Conservation (phyloP, 2,888 invertebrate genomes). For the Entomobrya proxima region DNA sequence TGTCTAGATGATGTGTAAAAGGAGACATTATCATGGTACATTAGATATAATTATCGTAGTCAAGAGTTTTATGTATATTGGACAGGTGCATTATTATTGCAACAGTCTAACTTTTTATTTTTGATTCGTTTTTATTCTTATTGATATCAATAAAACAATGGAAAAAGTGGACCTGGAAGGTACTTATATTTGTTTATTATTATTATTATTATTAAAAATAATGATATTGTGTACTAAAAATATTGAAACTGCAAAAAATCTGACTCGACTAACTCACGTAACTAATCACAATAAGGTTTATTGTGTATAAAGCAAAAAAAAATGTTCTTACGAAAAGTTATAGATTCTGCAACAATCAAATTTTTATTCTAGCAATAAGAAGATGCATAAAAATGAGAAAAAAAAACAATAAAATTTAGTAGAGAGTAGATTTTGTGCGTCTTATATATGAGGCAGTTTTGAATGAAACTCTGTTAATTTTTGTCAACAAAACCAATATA, state of each 20-base stretch:
- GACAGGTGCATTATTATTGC: constrained; percentile 4
- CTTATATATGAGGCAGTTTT: no score
- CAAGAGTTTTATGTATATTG: neutral
- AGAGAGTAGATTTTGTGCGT: no score
- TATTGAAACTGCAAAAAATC: neutral
- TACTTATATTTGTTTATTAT: constrained; percentile 35
- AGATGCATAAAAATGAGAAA: neutral
- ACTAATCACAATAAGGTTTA: constrained; percentile 55
- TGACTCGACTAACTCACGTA: constrained; percentile 55
- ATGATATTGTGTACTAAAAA: neutral
- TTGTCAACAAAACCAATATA: neutral
- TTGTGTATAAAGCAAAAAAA: constrained; percentile 18
- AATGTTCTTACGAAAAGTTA: neutral
- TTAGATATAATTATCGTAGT: no score
- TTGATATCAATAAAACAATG: constrained; percentile 33
- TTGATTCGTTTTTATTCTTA: constrained; percentile 10
- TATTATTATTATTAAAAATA: neutral
- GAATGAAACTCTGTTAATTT: neutral
- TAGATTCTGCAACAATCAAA: neutral
- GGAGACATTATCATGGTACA: no score
- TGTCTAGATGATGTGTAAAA: no score
- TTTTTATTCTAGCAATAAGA: neutral
- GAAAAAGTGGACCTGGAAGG: constrained; percentile 65
- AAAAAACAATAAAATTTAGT: neutral
- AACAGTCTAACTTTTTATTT: neutral